Percentiles rank a stretch among this genome's conserved stretches.
Evolutionary conservation across 1,140 invertebrate species (phyloP).

Genomic region (Zophobas morio): DNA sequence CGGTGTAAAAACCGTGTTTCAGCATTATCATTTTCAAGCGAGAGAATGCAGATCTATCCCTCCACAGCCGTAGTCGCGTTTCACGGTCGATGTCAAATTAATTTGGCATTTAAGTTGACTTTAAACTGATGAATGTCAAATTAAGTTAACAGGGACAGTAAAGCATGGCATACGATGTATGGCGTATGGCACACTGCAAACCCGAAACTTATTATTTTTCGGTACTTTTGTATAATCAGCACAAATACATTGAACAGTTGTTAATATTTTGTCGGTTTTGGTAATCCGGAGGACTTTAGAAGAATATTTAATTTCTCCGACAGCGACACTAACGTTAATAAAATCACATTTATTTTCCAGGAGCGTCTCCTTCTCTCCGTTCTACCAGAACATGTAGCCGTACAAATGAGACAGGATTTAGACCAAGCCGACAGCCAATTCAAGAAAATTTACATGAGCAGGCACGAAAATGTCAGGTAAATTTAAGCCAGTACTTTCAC

Average conservation of each 20-base stretch:
- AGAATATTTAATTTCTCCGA: not conserved
- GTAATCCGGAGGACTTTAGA: not conserved
- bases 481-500: slow-evolving; percentile 15
- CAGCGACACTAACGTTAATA: no score
- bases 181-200: no score
- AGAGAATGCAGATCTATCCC: no score
- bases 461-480: slow-evolving; percentile 96
- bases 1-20: no score
- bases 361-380: slow-evolving; percentile 92
- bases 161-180: no score
- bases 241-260: not conserved
- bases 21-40: no score
- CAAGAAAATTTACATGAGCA: slow-evolving; percentile 97
- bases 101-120: no score
- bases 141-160: no score
- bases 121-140: no score
- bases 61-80: no score
- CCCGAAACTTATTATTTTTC: no score
- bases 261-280: not conserved
- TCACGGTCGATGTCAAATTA: no score
- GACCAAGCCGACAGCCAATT: slow-evolving; percentile 92
- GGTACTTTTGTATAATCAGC: not conserved
- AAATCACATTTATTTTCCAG: slow-evolving; percentile 70
- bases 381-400: slow-evolving; percentile 94
- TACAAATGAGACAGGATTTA: slow-evolving; percentile 93